These are phyloP conservation scores for Aphidoletes aphidimyza DNA, from an alignment of 2,888 invertebrate genomes.

Conservation along the genomic window DNA sequence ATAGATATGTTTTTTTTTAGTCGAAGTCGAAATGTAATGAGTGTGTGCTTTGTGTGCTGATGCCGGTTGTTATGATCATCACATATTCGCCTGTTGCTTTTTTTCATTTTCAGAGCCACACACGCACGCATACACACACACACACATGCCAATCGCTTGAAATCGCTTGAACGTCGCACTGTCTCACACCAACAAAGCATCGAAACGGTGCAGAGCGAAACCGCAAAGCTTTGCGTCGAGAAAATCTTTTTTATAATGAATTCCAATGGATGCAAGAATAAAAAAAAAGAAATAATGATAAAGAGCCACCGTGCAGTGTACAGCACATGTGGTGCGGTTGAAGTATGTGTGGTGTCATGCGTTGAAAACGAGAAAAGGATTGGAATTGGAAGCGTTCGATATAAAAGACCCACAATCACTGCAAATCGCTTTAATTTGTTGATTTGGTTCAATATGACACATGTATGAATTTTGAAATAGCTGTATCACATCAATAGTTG, in stretches of 20 bases:
- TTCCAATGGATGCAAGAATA: background rate
- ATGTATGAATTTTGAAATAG: background rate
- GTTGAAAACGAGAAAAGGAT: no score
- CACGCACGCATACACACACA: conserved; percentile 11
- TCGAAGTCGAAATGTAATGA: conserved; percentile 48
- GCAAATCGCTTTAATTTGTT: conserved; percentile 24
- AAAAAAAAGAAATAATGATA: no score
- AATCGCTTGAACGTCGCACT: background rate
- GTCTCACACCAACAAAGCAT: background rate
- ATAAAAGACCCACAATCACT: no score
- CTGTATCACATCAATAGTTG: no score
- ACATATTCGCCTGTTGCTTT: conserved; percentile 53
- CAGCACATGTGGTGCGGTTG: background rate
- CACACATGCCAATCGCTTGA: background rate
- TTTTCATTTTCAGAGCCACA: conserved; percentile 43
- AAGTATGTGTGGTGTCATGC: background rate
- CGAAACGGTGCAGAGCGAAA: background rate
- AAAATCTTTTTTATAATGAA: background rate
- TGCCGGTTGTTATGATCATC: conserved; percentile 53
- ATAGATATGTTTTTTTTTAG: background rate
- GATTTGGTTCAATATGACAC: background rate
- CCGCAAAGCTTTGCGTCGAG: conserved; percentile 25
- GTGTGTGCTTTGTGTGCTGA: conserved; percentile 52
- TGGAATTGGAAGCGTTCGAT: background rate
- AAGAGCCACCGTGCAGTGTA: background rate